Evolutionary conservation across 2,113 vertebrate genomes (phyloP).

Genomic region (Acinonyx jubatus): DNA sequence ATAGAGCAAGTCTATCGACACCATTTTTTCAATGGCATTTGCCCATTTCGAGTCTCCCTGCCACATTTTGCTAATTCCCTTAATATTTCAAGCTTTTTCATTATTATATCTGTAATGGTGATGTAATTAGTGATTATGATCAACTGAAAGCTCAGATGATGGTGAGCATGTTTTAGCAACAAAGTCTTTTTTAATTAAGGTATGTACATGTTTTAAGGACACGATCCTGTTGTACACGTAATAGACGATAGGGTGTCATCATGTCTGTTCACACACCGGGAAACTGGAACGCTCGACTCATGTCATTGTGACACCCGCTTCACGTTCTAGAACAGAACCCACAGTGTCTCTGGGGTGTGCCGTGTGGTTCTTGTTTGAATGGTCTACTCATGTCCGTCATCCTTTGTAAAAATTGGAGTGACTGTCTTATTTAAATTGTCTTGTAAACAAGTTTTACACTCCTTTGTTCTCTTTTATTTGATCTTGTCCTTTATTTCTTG

Average conservation of each 20-base stretch:
- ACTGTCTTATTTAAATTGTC: no score
- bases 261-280: not conserved
- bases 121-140: not conserved
- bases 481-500: not conserved
- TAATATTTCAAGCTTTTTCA: not conserved
- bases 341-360: not conserved
- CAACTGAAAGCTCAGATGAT: not conserved
- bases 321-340: not conserved
- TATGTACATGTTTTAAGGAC: not conserved
- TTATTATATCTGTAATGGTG: not conserved
- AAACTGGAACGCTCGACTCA: not conserved
- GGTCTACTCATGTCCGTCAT: not conserved
- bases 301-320: not conserved
- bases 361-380: not conserved
- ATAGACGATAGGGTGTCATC: not conserved
- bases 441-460: not conserved
- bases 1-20: not conserved
- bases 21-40: not conserved
- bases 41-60: not conserved
- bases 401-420: not conserved
- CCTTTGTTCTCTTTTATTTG: not conserved
- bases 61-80: not conserved
- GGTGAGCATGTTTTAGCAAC: not conserved
- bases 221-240: not conserved
- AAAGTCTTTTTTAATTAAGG: not conserved